Evolutionary conservation across 2,888 invertebrate genomes (phyloP).

Genomic region (Congeria kusceri): DNA sequence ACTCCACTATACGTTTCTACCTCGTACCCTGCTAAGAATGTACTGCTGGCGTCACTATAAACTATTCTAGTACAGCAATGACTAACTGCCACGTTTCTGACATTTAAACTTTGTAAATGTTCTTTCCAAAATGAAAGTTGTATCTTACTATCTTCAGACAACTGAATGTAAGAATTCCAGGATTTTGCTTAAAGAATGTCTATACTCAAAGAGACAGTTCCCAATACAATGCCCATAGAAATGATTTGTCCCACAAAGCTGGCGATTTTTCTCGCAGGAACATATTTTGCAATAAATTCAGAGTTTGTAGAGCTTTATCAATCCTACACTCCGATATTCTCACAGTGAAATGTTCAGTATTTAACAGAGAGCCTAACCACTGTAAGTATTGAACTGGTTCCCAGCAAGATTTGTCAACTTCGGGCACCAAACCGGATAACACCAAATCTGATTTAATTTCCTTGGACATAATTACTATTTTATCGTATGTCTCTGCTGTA

Average conservation of each 20-base stretch:
- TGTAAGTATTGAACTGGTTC: slow-evolving; percentile 8
- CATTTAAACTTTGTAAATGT: no score
- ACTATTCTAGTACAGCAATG: no score
- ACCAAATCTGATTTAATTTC: slow-evolving; percentile 14
- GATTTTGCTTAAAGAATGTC: no score
- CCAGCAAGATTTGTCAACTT: slow-evolving; percentile 18
- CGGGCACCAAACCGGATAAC: slow-evolving; percentile 12
- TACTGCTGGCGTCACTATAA: no score
- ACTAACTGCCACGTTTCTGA: no score
- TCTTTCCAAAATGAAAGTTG: no score
- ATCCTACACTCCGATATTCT: slow-evolving; percentile 14
- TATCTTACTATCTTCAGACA: no score
- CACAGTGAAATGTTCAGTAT: slow-evolving; percentile 1
- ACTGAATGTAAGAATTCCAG: no score
- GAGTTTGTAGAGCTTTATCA: slow-evolving; percentile 9
- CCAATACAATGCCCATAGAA: slow-evolving; percentile 5
- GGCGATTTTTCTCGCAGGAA: slow-evolving; percentile 11
- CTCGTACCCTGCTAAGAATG: no score
- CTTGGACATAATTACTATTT: background rate
- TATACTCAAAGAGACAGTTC: slow-evolving; percentile 19
- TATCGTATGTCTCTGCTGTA: background rate
- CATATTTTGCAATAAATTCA: background rate
- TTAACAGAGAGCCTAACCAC: slow-evolving; percentile 10
- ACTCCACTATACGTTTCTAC: no score
- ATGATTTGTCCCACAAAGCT: slow-evolving; percentile 29